phyloP scores from a whole-genome alignment of 2,797 vertebrate species.

The Emydoidea blandingii region DNA sequence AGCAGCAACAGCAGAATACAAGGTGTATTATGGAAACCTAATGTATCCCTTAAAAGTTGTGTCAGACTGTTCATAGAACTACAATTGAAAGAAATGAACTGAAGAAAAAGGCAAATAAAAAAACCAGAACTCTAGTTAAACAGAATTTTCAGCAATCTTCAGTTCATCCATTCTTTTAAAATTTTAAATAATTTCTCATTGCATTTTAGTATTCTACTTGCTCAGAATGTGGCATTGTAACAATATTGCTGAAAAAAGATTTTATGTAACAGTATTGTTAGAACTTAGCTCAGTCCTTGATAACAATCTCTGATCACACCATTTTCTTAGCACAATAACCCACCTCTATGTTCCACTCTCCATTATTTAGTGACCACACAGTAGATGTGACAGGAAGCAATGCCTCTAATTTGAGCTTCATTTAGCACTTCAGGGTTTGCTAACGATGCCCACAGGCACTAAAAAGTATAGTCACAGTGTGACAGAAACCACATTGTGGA shows the following conservation, averaged over 20 bases:
- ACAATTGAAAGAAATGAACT: not conserved
- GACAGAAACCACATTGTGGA: conserved; percentile 71
- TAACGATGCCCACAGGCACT: conserved; percentile 54
- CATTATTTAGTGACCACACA: conserved; percentile 80
- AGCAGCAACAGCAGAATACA: not conserved
- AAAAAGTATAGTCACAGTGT: conserved; percentile 36
- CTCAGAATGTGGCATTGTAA: conserved; percentile 4
- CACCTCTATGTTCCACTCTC: conserved; percentile 71
- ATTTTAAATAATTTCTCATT: not conserved
- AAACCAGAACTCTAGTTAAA: not conserved
- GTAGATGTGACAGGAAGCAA: conserved; percentile 81
- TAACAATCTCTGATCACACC: conserved; percentile 74
- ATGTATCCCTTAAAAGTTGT: not conserved
- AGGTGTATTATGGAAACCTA: not conserved
- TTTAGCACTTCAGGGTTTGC: conserved; percentile 67
- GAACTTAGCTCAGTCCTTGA: conserved; percentile 65
- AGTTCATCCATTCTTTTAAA: conserved; percentile 5
- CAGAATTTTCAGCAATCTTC: not conserved
- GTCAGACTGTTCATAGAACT: not conserved
- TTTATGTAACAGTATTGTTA: conserved; percentile 49
- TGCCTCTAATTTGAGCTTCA: conserved; percentile 75
- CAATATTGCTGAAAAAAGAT: conserved; percentile 26
- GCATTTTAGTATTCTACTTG: not conserved
- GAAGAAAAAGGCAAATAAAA: not conserved
- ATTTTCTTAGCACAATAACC: conserved; percentile 67